A percentile compares a stretch with the other conserved stretches of the same genome.
These are phyloP conservation scores for Notodonta ziczac DNA, from an alignment of 2,888 invertebrate species.

Conservation along the genomic window DNA sequence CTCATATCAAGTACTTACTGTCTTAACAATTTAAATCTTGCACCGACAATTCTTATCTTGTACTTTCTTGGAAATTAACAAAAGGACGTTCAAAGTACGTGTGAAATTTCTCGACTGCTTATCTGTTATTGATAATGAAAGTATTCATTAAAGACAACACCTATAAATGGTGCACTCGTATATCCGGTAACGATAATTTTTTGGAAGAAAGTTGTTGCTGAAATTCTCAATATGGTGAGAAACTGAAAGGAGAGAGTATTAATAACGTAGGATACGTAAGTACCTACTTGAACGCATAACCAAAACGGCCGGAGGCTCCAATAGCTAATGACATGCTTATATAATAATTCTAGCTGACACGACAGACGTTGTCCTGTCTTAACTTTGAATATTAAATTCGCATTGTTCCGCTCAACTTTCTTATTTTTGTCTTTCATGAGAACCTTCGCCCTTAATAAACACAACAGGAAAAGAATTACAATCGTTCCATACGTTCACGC, in stretches of 20 bases:
- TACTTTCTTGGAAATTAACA: slow-evolving; percentile 37
- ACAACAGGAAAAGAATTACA: no score
- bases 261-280: no score
- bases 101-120: slow-evolving; percentile 51
- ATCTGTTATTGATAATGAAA: slow-evolving; percentile 34
- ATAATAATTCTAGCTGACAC: no score
- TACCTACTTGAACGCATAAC: no score
- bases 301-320: no score
- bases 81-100: slow-evolving; percentile 34
- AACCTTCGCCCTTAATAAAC: no score
- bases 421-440: no score
- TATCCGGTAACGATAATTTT: slow-evolving; percentile 12
- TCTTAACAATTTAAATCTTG: slow-evolving; percentile 31
- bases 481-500: no score
- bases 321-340: no score
- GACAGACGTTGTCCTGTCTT: no score
- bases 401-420: no score
- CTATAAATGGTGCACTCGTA: slow-evolving; percentile 15
- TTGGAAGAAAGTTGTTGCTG: not conserved
- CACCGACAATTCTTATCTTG: slow-evolving; percentile 35
- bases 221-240: not conserved
- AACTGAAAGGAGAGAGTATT: not conserved
- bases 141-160: slow-evolving; percentile 19
- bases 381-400: no score
- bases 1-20: slow-evolving; percentile 19